Evolutionary conservation across 1,140 invertebrate species (phyloP), one percentile per base, ranked within the genome.

Genomic region (Microvelia longipes): DNA sequence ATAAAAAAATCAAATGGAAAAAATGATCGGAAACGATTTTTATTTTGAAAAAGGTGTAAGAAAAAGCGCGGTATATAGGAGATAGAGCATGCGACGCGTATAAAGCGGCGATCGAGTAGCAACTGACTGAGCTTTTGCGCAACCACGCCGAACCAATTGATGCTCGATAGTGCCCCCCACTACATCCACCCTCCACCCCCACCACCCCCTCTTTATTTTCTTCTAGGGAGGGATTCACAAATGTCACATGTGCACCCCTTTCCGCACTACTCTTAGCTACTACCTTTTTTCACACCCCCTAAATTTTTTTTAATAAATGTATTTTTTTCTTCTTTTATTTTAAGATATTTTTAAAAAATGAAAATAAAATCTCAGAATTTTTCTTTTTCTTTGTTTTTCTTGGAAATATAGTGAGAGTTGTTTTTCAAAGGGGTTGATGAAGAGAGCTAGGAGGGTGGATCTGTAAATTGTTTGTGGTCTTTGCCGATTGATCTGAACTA

Each of bases 81-180:
- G 30, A 61, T 29, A 50, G 29, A 5, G 29, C 14, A 1, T 14
- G 50, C n/a, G 29, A 30, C 5, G 35, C 30, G 35, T 26, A 24
- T 1, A 0, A 61, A 26, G 61, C 24, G 67, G 35, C 0, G 35
- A 28, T 2, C 28, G 65, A 29, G 63, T 14, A 66, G 30, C 63
- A 70, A 30, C 66, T 29, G 29, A 24, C 24, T 66, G 27, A 28
- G 70, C 70, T 71, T 64, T 71, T 71, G 70, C 70, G 70, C 70
- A 71, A 66, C 29, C 1, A 61, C 15, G 60, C 29, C 64, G 63
- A 27, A 28, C 29, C 66, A 66, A 71, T 71, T 71, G 70, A 71
- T 71, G 70, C 70, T 71, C 70, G 64, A 71, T 71, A 71, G 66
- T 28, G 61, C 30, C n/a, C 66, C 69, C 67, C 66, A 62, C 63